These are phyloP conservation scores for Raja brachyura DNA, from an alignment of 2,113 vertebrate genomes.

Conservation along the genomic window DNA sequence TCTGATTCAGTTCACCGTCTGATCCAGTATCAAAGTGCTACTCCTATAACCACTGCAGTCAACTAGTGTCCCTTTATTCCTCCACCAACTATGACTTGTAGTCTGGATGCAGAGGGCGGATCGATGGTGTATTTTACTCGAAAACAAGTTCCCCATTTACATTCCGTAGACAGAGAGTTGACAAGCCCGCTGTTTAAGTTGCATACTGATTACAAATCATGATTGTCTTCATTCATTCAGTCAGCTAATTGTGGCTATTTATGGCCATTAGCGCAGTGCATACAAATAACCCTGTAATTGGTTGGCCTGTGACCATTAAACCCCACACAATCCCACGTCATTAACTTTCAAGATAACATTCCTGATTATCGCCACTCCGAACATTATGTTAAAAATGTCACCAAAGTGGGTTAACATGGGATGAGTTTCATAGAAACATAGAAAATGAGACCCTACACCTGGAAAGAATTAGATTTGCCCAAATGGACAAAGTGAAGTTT, in stretches of 20 bases:
- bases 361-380: slow-evolving; percentile 40
- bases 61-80: not conserved
- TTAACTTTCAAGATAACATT: slow-evolving; percentile 44
- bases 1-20: not conserved
- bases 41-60: not conserved
- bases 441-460: no score
- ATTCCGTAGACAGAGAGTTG: not conserved
- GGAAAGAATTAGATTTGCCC: no score
- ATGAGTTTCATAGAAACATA: not conserved
- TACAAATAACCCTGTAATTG: slow-evolving; percentile 62
- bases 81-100: no score
- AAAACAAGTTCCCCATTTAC: not conserved
- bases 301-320: slow-evolving; percentile 47
- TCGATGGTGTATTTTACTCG: not conserved
- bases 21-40: not conserved
- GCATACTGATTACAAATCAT: slow-evolving; percentile 21
- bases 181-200: not conserved
- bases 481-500: no score
- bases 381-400: slow-evolving; percentile 17
- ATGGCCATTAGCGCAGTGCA: slow-evolving; percentile 62
- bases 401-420: not conserved
- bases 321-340: slow-evolving; percentile 42
- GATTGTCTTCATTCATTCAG: slow-evolving; percentile 28
- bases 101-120: not conserved
- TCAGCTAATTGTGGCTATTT: slow-evolving; percentile 60